These are phyloP conservation scores for Charanyca ferruginea DNA, from an alignment of 2,888 invertebrate species.

Conservation along the genomic window DNA sequence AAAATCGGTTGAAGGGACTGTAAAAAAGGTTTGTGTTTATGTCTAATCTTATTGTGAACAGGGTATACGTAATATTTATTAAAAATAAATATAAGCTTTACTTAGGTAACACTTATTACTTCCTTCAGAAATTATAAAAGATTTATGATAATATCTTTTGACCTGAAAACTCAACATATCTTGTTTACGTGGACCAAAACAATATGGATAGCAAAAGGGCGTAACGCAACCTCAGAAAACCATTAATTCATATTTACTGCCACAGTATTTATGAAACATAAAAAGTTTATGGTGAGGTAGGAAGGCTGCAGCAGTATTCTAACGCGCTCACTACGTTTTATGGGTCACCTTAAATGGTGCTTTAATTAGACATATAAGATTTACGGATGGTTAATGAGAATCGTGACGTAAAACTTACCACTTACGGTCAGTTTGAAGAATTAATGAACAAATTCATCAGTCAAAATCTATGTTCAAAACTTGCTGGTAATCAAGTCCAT, in stretches of 20 bases:
- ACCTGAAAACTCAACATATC: conserved; percentile 72
- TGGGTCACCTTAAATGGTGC: conserved; percentile 84
- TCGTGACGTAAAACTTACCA: conserved; percentile 1
- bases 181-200: conserved; percentile 76
- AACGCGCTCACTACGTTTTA: conserved; percentile 76
- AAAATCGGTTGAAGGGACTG: too few species aligned
- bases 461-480: conserved; percentile 21
- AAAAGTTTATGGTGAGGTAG: conserved; percentile 87
- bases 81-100: conserved; percentile 1
- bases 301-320: conserved; percentile 83
- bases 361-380: conserved; percentile 77
- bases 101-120: conserved; percentile 63
- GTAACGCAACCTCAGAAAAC: conserved; percentile 80
- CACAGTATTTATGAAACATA: conserved; percentile 88
- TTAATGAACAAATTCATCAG: conserved; percentile 19
- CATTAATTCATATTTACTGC: conserved; percentile 89
- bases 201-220: conserved; percentile 77
- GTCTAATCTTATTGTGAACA: too few species aligned
- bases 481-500: conserved; percentile 1
- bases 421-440: neutral
- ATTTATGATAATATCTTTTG: conserved; percentile 70
- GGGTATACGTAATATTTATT: conserved; percentile 3
- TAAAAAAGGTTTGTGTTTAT: too few species aligned
- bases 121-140: conserved; percentile 68
- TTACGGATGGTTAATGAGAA: conserved; percentile 56